Conservation (phyloP, 2,797 vertebrate species). For the Hippocampus kuda region DNA sequence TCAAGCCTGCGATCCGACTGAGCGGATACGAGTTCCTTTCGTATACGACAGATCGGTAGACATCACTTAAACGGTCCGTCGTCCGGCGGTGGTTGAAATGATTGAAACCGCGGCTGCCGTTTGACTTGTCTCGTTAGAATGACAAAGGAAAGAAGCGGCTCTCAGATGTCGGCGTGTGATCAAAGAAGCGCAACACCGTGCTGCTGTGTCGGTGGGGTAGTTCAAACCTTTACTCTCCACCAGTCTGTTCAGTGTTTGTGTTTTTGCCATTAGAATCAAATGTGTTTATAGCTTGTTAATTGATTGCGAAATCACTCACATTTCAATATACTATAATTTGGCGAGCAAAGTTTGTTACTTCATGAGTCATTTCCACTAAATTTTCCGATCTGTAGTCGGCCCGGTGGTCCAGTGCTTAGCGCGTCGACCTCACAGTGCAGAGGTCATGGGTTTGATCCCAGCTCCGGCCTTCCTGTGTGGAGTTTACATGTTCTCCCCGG, state of each 20-base stretch:
- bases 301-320: background rate
- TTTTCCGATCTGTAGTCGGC: background rate
- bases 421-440: no score
- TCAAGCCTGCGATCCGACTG: background rate
- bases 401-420: no score
- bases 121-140: background rate
- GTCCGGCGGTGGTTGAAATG: background rate
- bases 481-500: no score
- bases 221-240: background rate
- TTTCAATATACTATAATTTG: background rate
- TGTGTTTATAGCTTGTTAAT: background rate
- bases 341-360: background rate
- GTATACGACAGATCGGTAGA: background rate
- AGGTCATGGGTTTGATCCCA: no score
- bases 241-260: background rate
- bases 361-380: background rate
- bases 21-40: background rate
- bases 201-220: background rate
- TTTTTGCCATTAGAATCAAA: background rate
- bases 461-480: no score
- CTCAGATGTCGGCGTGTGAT: background rate
- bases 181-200: background rate
- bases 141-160: slow-evolving; percentile 2
- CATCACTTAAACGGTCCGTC: background rate
- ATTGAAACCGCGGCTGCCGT: background rate